phyloP scores from a whole-genome alignment of 2,797 vertebrate genomes.

The Simalia tracyae region DNA sequence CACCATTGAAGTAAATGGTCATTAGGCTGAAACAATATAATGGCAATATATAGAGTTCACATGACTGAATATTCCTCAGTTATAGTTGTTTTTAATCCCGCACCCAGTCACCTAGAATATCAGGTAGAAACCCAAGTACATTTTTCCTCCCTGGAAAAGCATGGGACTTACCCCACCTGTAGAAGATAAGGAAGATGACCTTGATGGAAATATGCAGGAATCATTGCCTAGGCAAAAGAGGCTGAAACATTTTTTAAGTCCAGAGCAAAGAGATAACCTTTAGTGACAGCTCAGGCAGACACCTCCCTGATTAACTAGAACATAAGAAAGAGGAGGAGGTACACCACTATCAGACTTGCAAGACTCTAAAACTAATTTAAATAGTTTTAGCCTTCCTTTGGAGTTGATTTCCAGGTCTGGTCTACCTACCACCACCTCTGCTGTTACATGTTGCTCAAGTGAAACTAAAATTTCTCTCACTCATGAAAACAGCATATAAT shows the following conservation, averaged over 20 bases:
- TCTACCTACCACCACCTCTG: background rate
- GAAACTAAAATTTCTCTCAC: background rate
- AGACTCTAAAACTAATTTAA: background rate
- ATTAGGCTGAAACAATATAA: background rate
- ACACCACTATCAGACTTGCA: background rate
- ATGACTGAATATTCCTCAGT: background rate
- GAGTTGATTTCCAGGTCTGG: background rate
- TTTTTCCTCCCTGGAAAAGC: background rate
- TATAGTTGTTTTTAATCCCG: background rate
- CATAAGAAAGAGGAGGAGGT: background rate
- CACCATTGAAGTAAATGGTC: background rate
- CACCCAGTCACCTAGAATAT: background rate
- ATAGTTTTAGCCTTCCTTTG: background rate
- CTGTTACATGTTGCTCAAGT: background rate
- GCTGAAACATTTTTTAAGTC: background rate
- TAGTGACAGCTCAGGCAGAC: background rate
- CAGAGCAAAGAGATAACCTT: background rate
- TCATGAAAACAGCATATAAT: background rate
- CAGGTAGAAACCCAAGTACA: background rate
- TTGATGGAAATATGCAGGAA: background rate
- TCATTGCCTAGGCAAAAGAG: background rate
- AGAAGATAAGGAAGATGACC: background rate
- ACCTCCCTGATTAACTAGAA: background rate
- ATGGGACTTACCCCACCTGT: background rate
- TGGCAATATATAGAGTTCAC: background rate